Evolutionary conservation across 2,113 vertebrate species (phyloP).

Genomic region (Elanus axillaris): DNA sequence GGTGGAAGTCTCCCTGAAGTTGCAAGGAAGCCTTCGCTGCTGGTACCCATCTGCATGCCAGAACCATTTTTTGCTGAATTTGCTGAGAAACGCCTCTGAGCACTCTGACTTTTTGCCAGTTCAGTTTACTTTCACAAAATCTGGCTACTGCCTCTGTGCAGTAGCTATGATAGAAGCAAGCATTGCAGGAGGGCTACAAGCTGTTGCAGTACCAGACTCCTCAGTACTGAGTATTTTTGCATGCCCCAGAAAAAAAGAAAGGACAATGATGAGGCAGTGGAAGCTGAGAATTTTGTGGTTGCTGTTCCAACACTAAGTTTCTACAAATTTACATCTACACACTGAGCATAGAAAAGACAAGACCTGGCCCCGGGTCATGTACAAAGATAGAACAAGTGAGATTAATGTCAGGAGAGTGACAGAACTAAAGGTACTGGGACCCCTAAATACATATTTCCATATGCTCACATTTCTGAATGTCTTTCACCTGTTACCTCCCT

Average conservation of each 20-base stretch:
- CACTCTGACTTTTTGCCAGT: neutral
- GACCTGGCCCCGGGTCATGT: neutral
- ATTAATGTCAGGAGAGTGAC: neutral
- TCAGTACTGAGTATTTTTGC: neutral
- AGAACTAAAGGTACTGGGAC: neutral
- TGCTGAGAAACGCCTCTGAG: neutral
- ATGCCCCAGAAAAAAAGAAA: neutral
- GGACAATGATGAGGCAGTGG: neutral
- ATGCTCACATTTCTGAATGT: neutral
- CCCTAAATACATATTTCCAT: neutral
- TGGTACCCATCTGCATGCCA: neutral
- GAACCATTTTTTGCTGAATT: neutral
- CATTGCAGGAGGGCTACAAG: neutral
- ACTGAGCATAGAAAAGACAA: neutral
- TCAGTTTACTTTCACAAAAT: neutral
- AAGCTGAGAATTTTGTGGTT: neutral
- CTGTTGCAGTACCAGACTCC: neutral
- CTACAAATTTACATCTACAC: neutral
- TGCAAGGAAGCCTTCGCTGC: neutral
- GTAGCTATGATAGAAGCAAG: neutral
- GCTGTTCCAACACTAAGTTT: neutral
- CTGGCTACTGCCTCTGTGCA: neutral
- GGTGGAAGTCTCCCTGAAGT: neutral
- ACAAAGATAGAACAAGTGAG: neutral
- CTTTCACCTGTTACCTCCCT: neutral